These are phyloP conservation scores for Lasioglossum malachurum DNA, from an alignment of 2,888 invertebrate species.

Conservation along the genomic window DNA sequence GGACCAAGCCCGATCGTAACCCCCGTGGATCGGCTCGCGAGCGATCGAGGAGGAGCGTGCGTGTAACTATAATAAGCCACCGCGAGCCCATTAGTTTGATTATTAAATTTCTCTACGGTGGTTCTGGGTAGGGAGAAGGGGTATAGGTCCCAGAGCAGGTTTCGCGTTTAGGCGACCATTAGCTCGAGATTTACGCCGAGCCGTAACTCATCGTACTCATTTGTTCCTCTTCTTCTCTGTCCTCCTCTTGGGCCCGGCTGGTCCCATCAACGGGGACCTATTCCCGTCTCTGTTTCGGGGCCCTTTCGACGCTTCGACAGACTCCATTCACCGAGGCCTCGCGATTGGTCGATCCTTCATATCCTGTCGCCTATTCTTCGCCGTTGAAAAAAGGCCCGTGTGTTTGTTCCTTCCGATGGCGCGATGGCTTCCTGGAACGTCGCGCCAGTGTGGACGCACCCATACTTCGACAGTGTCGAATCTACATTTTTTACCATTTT, in stretches of 20 bases:
- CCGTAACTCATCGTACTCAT: slow-evolving; percentile 85
- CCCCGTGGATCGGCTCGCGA: slow-evolving; percentile 15
- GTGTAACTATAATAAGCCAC: slow-evolving; percentile 81
- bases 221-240: slow-evolving; percentile 79
- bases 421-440: slow-evolving; percentile 28
- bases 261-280: slow-evolving; percentile 29
- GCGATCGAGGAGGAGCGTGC: slow-evolving; percentile 36
- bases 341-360: slow-evolving; percentile 69
- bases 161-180: slow-evolving; percentile 85
- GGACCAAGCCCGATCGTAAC: slow-evolving; percentile 23
- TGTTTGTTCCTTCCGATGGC: not conserved
- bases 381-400: not conserved
- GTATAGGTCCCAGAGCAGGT: slow-evolving; percentile 75
- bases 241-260: slow-evolving; percentile 39
- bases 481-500: not conserved
- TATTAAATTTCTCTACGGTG: slow-evolving; percentile 84
- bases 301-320: slow-evolving; percentile 71
- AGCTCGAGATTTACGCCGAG: slow-evolving; percentile 84
- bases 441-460: not conserved
- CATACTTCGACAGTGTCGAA: not conserved
- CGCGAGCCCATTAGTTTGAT: slow-evolving; percentile 84
- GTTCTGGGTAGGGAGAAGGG: not conserved
- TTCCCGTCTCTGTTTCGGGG: slow-evolving; percentile 57
- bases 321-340: slow-evolving; percentile 69
- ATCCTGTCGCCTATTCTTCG: slow-evolving; percentile 56